Evolutionary conservation across 2,888 invertebrate genomes (phyloP).

Genomic region (Tridacna crocea): DNA sequence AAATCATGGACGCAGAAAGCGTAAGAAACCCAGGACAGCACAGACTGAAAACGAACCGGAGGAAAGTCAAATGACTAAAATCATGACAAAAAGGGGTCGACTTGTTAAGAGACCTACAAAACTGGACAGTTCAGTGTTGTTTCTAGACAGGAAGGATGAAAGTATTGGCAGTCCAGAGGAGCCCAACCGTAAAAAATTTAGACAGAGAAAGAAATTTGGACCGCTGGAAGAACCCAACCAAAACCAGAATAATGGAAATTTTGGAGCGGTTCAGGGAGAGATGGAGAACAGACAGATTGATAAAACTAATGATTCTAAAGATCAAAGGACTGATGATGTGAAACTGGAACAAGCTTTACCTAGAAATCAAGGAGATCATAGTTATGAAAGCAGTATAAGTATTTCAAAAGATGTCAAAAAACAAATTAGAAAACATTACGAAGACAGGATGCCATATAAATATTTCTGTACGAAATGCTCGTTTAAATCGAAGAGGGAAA

Average conservation of each 20-base stretch:
- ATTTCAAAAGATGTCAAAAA: conserved; percentile 21
- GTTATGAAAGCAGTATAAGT: neutral
- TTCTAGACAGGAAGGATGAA: neutral
- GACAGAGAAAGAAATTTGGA: neutral
- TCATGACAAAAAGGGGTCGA: conserved; percentile 43
- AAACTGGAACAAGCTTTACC: neutral
- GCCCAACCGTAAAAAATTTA: neutral
- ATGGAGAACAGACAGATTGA: conserved; percentile 1
- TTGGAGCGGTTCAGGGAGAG: neutral
- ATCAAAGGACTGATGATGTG: neutral
- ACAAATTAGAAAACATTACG: conserved; percentile 72
- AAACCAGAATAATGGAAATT: neutral
- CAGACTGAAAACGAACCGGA: neutral
- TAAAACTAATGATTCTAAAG: conserved; percentile 1
- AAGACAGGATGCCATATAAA: conserved; percentile 87
- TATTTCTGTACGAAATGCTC: conserved; percentile 84
- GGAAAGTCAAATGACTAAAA: neutral
- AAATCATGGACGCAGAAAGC: neutral
- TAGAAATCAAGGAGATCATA: neutral
- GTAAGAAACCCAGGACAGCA: neutral
- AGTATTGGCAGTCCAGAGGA: conserved; percentile 3
- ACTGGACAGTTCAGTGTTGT: neutral
- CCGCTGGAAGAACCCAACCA: neutral
- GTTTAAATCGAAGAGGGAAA: conserved; percentile 84
- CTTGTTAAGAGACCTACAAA: conserved; percentile 29